Percentiles rank a stretch among this genome's conserved stretches.
Evolutionary conservation across 2,113 vertebrate genomes (phyloP).

Genomic region (Nestor notabilis): DNA sequence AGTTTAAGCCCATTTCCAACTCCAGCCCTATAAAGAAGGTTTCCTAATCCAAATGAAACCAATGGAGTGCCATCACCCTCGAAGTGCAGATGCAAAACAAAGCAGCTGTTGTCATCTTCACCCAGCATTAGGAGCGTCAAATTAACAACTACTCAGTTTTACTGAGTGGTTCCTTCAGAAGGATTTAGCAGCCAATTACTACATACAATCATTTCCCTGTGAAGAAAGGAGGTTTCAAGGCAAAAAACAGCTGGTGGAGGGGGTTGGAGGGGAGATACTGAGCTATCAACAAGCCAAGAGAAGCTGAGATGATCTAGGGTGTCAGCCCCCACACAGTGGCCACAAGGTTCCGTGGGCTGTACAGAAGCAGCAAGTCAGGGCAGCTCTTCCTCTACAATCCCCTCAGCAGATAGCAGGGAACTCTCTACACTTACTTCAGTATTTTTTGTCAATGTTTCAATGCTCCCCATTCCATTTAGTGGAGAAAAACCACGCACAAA

Average conservation of each 20-base stretch:
- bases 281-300: neutral
- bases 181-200: conserved; percentile 1
- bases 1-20: neutral
- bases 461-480: neutral
- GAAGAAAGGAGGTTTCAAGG: neutral
- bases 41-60: neutral
- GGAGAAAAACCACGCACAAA: neutral
- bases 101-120: neutral
- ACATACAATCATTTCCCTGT: neutral
- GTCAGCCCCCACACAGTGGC: neutral
- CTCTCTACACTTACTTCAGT: neutral
- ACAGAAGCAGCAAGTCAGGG: neutral
- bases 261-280: rapidly evolving
- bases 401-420: neutral
- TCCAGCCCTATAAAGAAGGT: neutral
- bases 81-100: neutral
- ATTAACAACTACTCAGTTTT: neutral
- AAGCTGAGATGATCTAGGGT: neutral
- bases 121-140: neutral
- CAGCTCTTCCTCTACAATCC: neutral
- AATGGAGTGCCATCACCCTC: neutral
- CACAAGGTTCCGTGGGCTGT: neutral
- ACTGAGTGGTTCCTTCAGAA: neutral
- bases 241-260: neutral
- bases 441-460: neutral